phyloP scores from a whole-genome alignment of 1,140 invertebrate species.

The Yoshiicerus persimilis region DNA sequence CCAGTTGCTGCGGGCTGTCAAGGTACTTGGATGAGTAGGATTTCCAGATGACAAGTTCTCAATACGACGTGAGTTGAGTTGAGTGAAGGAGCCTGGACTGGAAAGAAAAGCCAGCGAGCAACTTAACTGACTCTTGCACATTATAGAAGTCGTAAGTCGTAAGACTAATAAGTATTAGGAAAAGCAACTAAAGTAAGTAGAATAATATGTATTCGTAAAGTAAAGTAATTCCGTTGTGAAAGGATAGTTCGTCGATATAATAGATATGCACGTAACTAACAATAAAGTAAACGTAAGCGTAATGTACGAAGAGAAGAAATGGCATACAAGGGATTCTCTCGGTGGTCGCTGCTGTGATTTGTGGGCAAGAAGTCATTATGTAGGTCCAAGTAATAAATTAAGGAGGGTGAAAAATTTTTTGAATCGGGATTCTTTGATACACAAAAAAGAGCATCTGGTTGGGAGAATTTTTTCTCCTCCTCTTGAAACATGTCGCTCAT shows the following conservation, averaged over 20 bases:
- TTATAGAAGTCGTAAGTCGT: background rate
- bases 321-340: constrained; percentile 41
- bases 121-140: background rate
- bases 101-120: background rate
- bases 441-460: constrained; percentile 49
- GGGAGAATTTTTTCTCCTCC: constrained; percentile 42
- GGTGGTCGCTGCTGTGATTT: constrained; percentile 48
- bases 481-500: constrained; percentile 47
- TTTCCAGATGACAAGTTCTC: constrained; percentile 33
- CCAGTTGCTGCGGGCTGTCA: constrained; percentile 9
- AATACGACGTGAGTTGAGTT: constrained; percentile 19
- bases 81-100: constrained; percentile 13
- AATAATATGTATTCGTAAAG: background rate
- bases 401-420: constrained; percentile 48
- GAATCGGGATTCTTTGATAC: constrained; percentile 46
- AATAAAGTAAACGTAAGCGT: constrained; percentile 14
- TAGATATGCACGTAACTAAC: constrained; percentile 16
- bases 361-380: constrained; percentile 49
- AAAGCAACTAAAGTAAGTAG: background rate
- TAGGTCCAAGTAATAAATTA: constrained; percentile 48
- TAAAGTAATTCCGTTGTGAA: background rate
- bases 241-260: background rate
- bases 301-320: constrained; percentile 20
- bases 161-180: background rate
- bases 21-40: constrained; percentile 19